phyloP scores from a whole-genome alignment of 2,113 vertebrate genomes.

The Corythaeola cristata region DNA sequence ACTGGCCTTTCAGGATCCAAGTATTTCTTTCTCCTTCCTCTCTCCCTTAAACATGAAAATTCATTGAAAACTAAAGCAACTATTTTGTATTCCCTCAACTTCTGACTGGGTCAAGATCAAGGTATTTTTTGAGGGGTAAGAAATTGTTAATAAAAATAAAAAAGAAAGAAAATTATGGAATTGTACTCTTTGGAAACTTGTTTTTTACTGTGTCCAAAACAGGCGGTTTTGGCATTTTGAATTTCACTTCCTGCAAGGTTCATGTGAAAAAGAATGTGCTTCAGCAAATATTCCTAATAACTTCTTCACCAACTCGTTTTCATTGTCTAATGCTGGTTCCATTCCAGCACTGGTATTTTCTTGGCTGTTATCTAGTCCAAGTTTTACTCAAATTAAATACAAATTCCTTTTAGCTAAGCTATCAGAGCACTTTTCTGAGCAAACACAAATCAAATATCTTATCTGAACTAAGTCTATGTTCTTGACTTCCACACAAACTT shows the following conservation, averaged over 20 bases:
- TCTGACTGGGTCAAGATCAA: background rate
- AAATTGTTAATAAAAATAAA: background rate
- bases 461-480: conserved; percentile 2
- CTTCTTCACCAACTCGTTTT: background rate
- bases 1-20: background rate
- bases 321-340: background rate
- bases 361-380: conserved; percentile 9
- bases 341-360: background rate
- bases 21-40: background rate
- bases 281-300: background rate
- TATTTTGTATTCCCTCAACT: background rate
- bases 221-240: background rate
- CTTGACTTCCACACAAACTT: conserved; percentile 30
- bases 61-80: background rate
- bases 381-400: conserved; percentile 12
- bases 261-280: background rate
- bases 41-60: background rate
- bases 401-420: conserved; percentile 45
- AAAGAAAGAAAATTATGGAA: background rate
- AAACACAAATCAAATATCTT: conserved; percentile 32
- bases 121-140: background rate
- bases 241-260: background rate
- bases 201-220: background rate
- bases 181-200: background rate
- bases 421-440: conserved; percentile 28